These are phyloP conservation scores for Eristalis pertinax DNA, from an alignment of 2,888 invertebrate species.

Conservation along the genomic window DNA sequence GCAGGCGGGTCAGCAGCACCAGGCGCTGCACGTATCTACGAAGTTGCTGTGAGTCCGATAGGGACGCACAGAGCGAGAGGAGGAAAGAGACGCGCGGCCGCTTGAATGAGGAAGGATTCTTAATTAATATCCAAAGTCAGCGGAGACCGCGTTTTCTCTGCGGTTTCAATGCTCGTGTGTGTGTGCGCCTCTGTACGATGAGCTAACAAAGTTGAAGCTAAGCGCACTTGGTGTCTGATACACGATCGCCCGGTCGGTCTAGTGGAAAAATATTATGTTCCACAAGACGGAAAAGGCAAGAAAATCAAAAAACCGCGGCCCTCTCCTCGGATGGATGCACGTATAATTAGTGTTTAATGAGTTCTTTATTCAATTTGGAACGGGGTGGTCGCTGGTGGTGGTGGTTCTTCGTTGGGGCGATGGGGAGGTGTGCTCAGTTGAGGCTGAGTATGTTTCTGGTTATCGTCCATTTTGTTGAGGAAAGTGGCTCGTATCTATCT, in stretches of 20 bases:
- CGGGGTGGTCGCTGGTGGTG: not conserved
- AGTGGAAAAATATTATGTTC: not conserved
- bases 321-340: not conserved
- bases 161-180: not conserved
- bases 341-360: conserved; percentile 33
- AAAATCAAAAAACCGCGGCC: not conserved
- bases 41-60: not conserved
- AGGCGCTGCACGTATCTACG: conserved; percentile 1
- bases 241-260: not conserved
- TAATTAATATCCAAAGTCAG: conserved; percentile 41
- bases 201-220: not conserved
- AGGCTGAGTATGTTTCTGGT: too few species aligned
- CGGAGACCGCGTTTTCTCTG: not conserved
- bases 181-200: not conserved
- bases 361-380: conserved; percentile 30
- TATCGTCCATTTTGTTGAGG: too few species aligned
- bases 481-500: too few species aligned
- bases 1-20: conserved; percentile 28
- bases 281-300: not conserved
- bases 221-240: not conserved
- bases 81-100: not conserved
- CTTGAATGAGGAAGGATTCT: conserved; percentile 47
- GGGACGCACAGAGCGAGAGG: conserved; percentile 1
- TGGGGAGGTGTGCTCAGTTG: too few species aligned
- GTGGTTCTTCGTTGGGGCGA: too few species aligned